These are phyloP conservation scores for Nyctibius bracteatus DNA, from an alignment of 2,113 vertebrate species.

Conservation along the genomic window DNA sequence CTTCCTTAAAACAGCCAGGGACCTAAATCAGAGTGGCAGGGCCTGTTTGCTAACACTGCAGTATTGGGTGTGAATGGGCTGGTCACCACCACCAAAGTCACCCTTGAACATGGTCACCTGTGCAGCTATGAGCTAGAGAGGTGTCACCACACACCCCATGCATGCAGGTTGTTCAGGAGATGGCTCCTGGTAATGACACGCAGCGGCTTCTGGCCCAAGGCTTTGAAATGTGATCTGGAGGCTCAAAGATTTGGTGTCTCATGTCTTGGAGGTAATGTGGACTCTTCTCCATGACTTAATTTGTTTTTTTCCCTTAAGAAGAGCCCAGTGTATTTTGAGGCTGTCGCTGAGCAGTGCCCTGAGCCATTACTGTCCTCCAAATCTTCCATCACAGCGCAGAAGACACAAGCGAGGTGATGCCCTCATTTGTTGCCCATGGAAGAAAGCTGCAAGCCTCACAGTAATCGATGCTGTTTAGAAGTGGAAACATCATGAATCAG, in stretches of 20 bases:
- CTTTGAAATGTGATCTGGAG: background rate
- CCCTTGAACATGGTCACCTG: background rate
- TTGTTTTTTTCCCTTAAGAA: background rate
- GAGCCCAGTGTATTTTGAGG: background rate
- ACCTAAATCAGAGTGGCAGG: background rate
- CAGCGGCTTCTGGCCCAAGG: background rate
- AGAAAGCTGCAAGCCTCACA: background rate
- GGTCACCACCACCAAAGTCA: fast-evolving
- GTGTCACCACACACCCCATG: background rate
- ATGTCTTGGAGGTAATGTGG: background rate
- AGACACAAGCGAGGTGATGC: background rate
- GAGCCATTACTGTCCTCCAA: background rate
- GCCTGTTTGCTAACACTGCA: background rate
- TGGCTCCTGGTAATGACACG: background rate
- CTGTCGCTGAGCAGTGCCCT: background rate
- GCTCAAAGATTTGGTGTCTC: background rate
- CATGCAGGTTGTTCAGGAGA: background rate
- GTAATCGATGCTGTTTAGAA: background rate
- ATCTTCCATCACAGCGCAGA: background rate
- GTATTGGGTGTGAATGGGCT: background rate
- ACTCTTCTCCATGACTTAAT: background rate
- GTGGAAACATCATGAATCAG: background rate
- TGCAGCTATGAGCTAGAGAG: background rate
- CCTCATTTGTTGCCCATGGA: background rate
- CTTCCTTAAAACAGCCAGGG: background rate